Evolutionary conservation across 2,113 vertebrate species (phyloP).

Genomic region (human): DNA sequence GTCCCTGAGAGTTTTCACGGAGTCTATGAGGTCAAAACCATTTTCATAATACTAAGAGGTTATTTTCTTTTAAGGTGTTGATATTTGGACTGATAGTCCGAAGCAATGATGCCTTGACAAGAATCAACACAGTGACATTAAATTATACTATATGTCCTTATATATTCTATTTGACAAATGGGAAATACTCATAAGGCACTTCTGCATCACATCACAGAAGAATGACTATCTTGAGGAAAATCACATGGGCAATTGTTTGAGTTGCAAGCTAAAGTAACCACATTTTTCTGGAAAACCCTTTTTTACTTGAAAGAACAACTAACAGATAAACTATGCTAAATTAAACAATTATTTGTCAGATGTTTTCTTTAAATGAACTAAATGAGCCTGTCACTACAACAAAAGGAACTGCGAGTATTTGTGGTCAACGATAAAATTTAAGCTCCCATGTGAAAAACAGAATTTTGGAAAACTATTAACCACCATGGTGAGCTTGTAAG

Average conservation of each 20-base stretch:
- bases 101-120: not conserved
- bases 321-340: not conserved
- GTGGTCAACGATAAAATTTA: not conserved
- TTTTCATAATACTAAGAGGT: not conserved
- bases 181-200: not conserved
- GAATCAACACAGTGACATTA: not conserved
- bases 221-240: not conserved
- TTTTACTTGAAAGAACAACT: not conserved
- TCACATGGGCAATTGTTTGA: not conserved
- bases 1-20: not conserved
- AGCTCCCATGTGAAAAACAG: not conserved
- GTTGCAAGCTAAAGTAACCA: not conserved
- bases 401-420: not conserved
- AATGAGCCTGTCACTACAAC: not conserved
- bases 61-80: not conserved
- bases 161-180: not conserved
- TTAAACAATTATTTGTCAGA: not conserved
- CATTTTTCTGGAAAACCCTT: not conserved
- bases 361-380: not conserved
- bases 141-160: not conserved
- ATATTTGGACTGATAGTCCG: not conserved
- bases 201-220: not conserved
- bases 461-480: constrained; percentile 33
- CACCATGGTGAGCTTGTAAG: not conserved
- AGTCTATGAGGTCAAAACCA: not conserved